These are phyloP conservation scores for Anarsia innoxiella DNA, from an alignment of 2,888 invertebrate genomes.

Conservation along the genomic window DNA sequence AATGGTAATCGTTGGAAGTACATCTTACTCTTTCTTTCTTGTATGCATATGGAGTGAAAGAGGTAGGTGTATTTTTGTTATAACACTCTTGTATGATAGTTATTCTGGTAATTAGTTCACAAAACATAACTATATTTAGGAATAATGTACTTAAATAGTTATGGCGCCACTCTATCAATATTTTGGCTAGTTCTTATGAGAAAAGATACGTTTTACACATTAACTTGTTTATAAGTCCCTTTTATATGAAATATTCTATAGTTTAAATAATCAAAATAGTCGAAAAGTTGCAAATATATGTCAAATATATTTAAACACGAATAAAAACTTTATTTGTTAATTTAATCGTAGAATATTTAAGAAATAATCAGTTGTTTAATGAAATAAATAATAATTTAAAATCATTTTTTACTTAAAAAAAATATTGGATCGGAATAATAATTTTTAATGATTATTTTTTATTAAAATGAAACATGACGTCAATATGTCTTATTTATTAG, in stretches of 20 bases:
- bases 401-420: too few relatives aligned
- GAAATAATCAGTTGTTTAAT: neutral
- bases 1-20: too few relatives aligned
- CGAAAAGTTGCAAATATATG: neutral
- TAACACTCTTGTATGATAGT: too few relatives aligned
- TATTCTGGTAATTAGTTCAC: too few relatives aligned
- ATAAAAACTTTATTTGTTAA: slow-evolving; percentile 1
- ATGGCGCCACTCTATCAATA: neutral
- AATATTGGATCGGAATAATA: too few relatives aligned
- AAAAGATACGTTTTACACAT: slow-evolving; percentile 6
- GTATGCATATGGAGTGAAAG: neutral
- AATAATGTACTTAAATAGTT: neutral
- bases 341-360: neutral
- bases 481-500: slow-evolving; percentile 21
- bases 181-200: slow-evolving; percentile 8
- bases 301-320: slow-evolving; percentile 1
- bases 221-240: slow-evolving; percentile 3
- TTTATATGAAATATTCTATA: slow-evolving; percentile 6
- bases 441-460: too few relatives aligned
- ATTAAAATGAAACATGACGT: too few relatives aligned
- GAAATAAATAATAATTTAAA: too few relatives aligned
- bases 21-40: neutral
- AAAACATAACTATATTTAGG: too few relatives aligned
- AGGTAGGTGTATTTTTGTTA: neutral
- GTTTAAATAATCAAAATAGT: neutral